Evolutionary conservation across 2,797 vertebrate species (phyloP).

Genomic region (Astyanax mexicanus): DNA sequence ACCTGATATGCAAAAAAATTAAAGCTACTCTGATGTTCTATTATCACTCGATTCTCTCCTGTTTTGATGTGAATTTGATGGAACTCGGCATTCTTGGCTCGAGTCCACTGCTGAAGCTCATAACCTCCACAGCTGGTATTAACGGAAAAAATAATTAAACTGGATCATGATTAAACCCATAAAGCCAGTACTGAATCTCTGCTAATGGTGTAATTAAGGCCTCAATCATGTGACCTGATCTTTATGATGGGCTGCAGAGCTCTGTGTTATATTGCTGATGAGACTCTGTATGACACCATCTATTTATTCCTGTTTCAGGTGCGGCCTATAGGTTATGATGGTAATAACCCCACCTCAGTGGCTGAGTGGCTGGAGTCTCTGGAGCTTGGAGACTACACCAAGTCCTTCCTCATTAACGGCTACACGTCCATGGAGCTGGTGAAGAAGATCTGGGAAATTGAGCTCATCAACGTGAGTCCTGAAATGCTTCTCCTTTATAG

Average conservation of each 20-base stretch:
- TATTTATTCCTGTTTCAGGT: slow-evolving; percentile 78
- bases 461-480: slow-evolving; percentile 95
- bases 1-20: background rate
- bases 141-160: background rate
- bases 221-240: too few species aligned
- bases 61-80: background rate
- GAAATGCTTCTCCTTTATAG: slow-evolving; percentile 63
- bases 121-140: background rate
- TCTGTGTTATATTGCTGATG: background rate
- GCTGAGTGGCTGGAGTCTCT: slow-evolving; percentile 97
- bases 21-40: background rate
- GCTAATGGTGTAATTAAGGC: too few species aligned
- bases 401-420: slow-evolving; percentile 96
- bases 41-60: background rate
- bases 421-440: slow-evolving; percentile 98
- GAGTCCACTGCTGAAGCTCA: background rate
- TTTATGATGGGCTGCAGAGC: too few species aligned
- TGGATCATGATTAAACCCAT: too few species aligned
- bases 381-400: slow-evolving; percentile 97
- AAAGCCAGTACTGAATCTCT: too few species aligned
- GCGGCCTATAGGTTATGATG: slow-evolving; percentile 91
- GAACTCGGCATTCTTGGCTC: too few species aligned
- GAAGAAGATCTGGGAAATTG: slow-evolving; percentile 99
- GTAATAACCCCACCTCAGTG: slow-evolving; percentile 94
- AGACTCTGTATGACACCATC: background rate